phyloP scores from a whole-genome alignment of 2,888 invertebrate species.

The Cheilosia pagana region DNA sequence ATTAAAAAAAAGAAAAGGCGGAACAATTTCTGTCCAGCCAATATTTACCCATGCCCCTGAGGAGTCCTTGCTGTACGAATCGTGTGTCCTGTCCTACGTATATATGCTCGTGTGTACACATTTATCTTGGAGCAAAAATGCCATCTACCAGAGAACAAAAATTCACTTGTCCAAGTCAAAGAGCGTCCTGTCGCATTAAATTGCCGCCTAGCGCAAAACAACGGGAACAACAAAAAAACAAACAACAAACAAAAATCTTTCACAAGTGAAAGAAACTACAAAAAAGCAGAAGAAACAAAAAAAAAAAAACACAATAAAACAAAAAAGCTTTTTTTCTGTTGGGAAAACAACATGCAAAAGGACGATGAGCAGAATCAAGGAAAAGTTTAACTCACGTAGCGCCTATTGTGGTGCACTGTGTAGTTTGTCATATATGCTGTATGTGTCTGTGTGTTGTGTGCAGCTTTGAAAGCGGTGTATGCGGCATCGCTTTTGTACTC shows the following conservation, averaged over 20 bases:
- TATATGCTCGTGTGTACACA: background rate
- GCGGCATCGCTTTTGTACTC: conserved; percentile 45
- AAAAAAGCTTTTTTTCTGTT: conserved; percentile 10
- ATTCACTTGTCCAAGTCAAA: conserved; percentile 72
- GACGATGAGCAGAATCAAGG: conserved; percentile 38
- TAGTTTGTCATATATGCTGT: background rate
- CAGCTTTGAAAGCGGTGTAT: conserved; percentile 29
- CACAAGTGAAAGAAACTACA: background rate
- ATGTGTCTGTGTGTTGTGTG: conserved; percentile 3
- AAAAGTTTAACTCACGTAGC: conserved; percentile 46
- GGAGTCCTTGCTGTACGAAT: conserved; percentile 7
- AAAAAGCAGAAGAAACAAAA: background rate
- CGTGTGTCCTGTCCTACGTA: conserved; percentile 36
- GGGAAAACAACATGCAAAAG: background rate
- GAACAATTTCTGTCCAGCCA: conserved; percentile 10
- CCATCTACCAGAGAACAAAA: conserved; percentile 66
- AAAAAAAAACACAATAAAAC: conserved; percentile 3
- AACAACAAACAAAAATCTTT: conserved; percentile 18
- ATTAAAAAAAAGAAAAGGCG: background rate
- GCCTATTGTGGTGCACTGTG: conserved; percentile 18
- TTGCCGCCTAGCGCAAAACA: conserved; percentile 38
- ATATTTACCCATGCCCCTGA: conserved; percentile 24
- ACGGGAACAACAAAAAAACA: background rate
- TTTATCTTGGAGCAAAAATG: conserved; percentile 38
- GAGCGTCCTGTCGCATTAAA: conserved; percentile 67